These are phyloP conservation scores for Lathronympha strigana DNA, from an alignment of 2,888 invertebrate genomes.

Conservation along the genomic window DNA sequence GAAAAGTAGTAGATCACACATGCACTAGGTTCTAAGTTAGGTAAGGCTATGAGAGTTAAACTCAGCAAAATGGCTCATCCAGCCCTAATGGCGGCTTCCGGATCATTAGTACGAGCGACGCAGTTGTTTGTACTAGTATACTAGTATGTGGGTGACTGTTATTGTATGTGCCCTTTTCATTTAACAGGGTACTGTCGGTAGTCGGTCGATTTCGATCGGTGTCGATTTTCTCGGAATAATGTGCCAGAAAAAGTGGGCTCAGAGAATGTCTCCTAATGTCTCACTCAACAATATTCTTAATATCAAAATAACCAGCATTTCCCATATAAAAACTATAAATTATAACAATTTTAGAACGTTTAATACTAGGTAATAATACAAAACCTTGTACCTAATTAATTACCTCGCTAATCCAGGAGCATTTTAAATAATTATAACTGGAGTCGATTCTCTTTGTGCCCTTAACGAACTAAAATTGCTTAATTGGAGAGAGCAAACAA, in stretches of 20 bases:
- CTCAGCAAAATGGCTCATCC: conserved; percentile 51
- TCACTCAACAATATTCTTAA: too few relatives aligned
- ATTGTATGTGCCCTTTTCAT: too few relatives aligned
- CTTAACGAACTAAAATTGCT: conserved; percentile 35
- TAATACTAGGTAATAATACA: not conserved
- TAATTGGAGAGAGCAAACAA: conserved; percentile 29
- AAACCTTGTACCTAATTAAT: not conserved
- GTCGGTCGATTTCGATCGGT: too few relatives aligned
- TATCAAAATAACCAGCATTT: too few relatives aligned
- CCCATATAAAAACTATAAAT: too few relatives aligned
- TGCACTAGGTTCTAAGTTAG: too few relatives aligned
- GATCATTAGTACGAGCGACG: conserved; percentile 55
- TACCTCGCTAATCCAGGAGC: not conserved
- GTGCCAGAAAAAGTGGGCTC: not conserved
- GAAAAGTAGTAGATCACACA: too few relatives aligned
- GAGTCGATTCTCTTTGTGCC: conserved; percentile 30
- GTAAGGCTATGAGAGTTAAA: not conserved
- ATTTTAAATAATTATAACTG: conserved; percentile 27
- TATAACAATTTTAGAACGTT: too few relatives aligned
- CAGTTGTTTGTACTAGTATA: not conserved
- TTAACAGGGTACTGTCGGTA: too few relatives aligned
- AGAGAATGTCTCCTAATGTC: too few relatives aligned
- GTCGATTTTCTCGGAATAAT: too few relatives aligned
- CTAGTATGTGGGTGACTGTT: conserved; percentile 1
- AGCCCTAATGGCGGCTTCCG: conserved; percentile 65